Evolutionary conservation across 2,113 vertebrate genomes (phyloP).

Genomic region (Lamprotornis superbus): DNA sequence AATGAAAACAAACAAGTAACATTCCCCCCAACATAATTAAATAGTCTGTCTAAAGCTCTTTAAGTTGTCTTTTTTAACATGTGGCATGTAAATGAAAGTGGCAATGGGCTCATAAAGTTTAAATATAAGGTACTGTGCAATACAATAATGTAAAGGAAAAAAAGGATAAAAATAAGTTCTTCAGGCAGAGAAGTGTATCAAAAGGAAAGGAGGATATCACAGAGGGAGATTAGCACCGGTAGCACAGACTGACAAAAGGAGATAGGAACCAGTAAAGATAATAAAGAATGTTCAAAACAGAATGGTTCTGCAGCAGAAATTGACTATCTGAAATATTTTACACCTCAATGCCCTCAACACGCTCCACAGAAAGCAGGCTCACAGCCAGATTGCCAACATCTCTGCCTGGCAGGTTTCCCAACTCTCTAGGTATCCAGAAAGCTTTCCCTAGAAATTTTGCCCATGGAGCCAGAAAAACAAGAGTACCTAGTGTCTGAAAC

Average conservation of each 20-base stretch:
- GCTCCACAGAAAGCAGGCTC: background rate
- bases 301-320: background rate
- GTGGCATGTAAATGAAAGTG: background rate
- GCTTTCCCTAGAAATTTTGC: background rate
- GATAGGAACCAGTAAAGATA: background rate
- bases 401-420: background rate
- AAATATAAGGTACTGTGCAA: background rate
- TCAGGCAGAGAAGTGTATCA: background rate
- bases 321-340: background rate
- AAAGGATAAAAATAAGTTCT: background rate
- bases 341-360: background rate
- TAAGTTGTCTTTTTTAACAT: background rate
- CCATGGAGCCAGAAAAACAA: background rate
- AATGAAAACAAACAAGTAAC: background rate
- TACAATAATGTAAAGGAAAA: background rate
- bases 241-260: background rate
- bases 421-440: slow-evolving; percentile 1
- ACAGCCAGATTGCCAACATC: background rate
- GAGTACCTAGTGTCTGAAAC: background rate
- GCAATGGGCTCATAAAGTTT: background rate
- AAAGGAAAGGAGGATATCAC: background rate
- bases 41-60: background rate
- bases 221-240: background rate
- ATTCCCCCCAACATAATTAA: background rate
- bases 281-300: background rate